Evolutionary conservation across 2,888 invertebrate genomes (phyloP), one percentile per base, ranked within the genome.

Genomic region (Galerucella pusilla): DNA sequence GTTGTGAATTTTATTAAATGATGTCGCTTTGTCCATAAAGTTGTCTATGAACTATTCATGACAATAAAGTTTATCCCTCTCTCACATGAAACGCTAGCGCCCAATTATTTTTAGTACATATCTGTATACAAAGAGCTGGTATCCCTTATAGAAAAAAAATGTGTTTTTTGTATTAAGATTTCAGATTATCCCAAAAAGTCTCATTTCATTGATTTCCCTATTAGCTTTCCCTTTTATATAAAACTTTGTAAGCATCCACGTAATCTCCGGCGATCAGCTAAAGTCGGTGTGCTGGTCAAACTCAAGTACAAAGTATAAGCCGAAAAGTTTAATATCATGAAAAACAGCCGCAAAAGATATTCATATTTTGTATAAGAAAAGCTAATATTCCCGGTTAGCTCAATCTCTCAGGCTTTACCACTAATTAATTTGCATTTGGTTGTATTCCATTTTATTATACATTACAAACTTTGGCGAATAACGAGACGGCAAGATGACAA

Each of bases 401-500:
- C 61, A 63, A 67, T 66, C 64, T 76, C 54, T 35, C 61, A 68
- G 69, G 71, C 60, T 76, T 74, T 71, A 71, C 70, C 76, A 54
- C 66, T 78, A 78, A 79, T 79, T 79, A 79, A 79, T 79, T 79
- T 78, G 71, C 78, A 79, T 79, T 77, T 78, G 79, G 66, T 77
- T 75, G 68, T 69, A 76, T 74, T 79, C 71, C 79, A 75, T 80
- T 80, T 80, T 80, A 80, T 81, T 80, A 81, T 77, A 78, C 79
- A 79, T 79, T 78, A 81, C 75, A 80, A 79, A 80, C 76, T 81
- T 81, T 78, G 73, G 77, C 71, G 76, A 73, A 75, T 82, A 81
- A 81, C 80, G 81, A 80, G 82, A 82, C 76, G 75, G 75, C 76
- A 77, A 78, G 79, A 79, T 74, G 83, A 84, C 82, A 84, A 83